Evolutionary conservation across 2,888 invertebrate genomes (phyloP), one percentile per base, ranked within the genome.

Genomic region (Eupithecia tripunctaria): DNA sequence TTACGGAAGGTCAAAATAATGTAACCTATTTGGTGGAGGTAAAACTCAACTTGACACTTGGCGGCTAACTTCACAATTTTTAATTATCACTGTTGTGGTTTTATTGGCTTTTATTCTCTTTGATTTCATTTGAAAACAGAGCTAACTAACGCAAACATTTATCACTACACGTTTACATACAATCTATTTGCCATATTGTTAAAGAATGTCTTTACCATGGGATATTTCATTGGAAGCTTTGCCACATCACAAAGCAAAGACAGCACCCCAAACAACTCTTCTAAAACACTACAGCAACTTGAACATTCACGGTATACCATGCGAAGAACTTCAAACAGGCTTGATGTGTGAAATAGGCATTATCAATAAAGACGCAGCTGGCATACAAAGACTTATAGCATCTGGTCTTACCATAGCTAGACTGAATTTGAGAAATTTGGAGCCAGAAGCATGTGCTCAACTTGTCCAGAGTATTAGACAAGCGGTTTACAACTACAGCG

Each of bases 371-470:
- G 94, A 94, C 70, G 89, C 94, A 41, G 82, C 84, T 4, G 87
- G 87, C 6, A 91, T 95, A 75, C 94, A 94, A 79, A 85, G 90
- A 74, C 85, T 95, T 56, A 92, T 95, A 72, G 91, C 92, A 4
- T 83, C 91, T 32, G 95, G 95, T 15, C 93, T 95, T 91, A 92
- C 93, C 2, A 86, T 94, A 21, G 94, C 93, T 12, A 87, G 91
- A 70, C 83, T 95, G 25, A 94, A 94, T 79, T 84, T 94, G 82
- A 84, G 91, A 63, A 89, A 93, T 74, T 78, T 93, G 67, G 92
- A 93, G 69, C 92, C 91, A 12, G 91, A 93, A 67, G 89, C 89
- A 38, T 91, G 94, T 78, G 84, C 88, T 7, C 91, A 94, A 79
- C 82, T 94, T 36, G 86, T 95, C 69, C 93, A 93, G 82, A 91